Evolutionary conservation across 2,888 invertebrate species (phyloP).

Genomic region (Strigamia maritima): DNA sequence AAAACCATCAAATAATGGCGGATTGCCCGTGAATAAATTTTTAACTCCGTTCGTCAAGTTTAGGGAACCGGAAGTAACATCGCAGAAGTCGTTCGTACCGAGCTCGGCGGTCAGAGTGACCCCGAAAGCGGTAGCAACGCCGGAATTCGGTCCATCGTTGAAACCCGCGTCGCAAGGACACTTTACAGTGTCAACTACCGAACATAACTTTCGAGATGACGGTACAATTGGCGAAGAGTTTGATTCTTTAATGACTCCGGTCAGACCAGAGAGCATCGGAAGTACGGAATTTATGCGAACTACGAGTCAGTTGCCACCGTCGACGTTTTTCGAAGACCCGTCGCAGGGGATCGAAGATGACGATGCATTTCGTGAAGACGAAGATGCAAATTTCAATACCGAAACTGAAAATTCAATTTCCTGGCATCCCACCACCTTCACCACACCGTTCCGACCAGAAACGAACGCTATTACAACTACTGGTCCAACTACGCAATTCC

Average conservation of each 20-base stretch:
- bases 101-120: slow-evolving; percentile 28
- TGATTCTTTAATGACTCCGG: background rate
- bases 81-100: slow-evolving; percentile 31
- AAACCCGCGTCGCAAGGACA: background rate
- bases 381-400: background rate
- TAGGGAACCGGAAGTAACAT: background rate
- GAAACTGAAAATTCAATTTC: background rate
- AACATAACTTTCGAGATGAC: background rate
- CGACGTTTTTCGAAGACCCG: background rate
- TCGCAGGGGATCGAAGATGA: background rate
- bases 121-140: slow-evolving; percentile 34
- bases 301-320: background rate
- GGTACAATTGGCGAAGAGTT: background rate
- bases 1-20: background rate
- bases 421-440: background rate
- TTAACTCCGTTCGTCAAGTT: slow-evolving; percentile 38
- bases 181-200: background rate
- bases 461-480: background rate
- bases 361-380: background rate
- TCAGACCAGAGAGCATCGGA: background rate
- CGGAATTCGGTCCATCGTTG: slow-evolving; percentile 22
- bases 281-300: background rate
- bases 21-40: slow-evolving; percentile 31
- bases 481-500: background rate
- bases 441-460: background rate